Base-by-base conservation (phyloP, 2,113 vertebrate species). In the Emydura subglobosa region DNA sequence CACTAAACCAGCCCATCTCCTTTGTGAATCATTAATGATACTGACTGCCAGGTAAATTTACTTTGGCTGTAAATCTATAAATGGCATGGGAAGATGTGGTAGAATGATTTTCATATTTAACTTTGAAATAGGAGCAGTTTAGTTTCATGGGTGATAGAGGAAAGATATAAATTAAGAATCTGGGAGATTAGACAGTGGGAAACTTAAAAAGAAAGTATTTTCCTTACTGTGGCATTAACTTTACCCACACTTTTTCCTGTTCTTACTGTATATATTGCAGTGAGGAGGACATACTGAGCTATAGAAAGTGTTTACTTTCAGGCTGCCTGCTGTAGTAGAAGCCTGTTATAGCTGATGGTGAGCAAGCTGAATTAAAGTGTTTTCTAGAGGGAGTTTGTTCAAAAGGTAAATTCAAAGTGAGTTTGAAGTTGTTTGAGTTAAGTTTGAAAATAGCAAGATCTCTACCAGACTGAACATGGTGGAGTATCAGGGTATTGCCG, bases 11-110 rank as follows among this genome's bases (percentile, higher is more conserved):
- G 94, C 90, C 96, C 61, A 91, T 97, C 96, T 97, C 79, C 53
- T 97, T 92, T 95, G 97, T 97, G 96, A 98, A 98, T 96, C 96
- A 98, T 97, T 98, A 98, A 98, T 93, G 97, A 94, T 68, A 79
- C 83, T 82, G 89, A 93, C 78, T 88, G 82, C 88, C 95, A 92
- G 87, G 90, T 94, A 97, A 97, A 97, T 95, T 96, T 96, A 95
- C 93, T 93, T 94, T 95, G 85, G 83, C 87, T 93, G 82, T 97
- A 98, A 96, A 97, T 97, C 86, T 96, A 83, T 96, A 97, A 83
- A 85, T 95, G 96, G 84, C 92, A 95, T 97, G 97, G 96, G 95
- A 98, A 98, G 92, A 96, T 96, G 83, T 92, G 88, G 95, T 95
- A 94, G 90, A 97, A 96, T 57, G 94, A 95, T 90, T 97, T 98